Evolutionary conservation across 2,888 invertebrate genomes (phyloP).

Genomic region (Phengaris arion): DNA sequence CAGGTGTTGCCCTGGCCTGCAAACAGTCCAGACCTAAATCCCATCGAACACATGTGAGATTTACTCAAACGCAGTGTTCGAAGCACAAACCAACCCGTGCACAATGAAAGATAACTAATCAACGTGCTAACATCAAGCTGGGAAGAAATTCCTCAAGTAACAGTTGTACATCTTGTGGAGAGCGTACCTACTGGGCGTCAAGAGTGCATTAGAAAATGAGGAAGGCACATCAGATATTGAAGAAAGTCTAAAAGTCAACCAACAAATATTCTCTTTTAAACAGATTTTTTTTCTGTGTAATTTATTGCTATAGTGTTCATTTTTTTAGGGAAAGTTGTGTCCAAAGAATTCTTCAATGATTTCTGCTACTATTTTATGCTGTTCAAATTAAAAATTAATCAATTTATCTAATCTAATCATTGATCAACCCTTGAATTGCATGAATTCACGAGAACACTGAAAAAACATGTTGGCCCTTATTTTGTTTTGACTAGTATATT

Average conservation of each 20-base stretch:
- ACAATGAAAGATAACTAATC: no score
- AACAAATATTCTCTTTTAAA: no score
- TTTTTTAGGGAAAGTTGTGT: not conserved
- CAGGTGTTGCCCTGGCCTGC: slow-evolving; percentile 30
- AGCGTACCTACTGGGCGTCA: no score
- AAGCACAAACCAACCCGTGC: no score
- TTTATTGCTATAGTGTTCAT: not conserved
- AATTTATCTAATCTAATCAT: not conserved
- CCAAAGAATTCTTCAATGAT: not conserved
- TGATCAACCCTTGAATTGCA: not conserved
- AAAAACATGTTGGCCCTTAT: slow-evolving; percentile 11
- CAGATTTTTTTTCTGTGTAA: no score
- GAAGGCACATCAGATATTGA: no score
- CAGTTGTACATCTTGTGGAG: no score
- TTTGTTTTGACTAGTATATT: slow-evolving; percentile 16
- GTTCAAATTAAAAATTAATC: not conserved
- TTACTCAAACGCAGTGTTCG: no score
- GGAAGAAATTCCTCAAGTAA: no score
- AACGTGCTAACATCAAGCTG: no score
- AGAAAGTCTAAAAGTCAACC: no score
- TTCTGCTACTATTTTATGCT: slow-evolving; percentile 34
- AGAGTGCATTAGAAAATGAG: no score
- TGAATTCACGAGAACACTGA: not conserved
- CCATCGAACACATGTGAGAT: slow-evolving; percentile 26
- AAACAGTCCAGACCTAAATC: slow-evolving; percentile 31